These are phyloP conservation scores for Bombus polaris DNA, from an alignment of 1,140 invertebrate species.

Conservation along the genomic window DNA sequence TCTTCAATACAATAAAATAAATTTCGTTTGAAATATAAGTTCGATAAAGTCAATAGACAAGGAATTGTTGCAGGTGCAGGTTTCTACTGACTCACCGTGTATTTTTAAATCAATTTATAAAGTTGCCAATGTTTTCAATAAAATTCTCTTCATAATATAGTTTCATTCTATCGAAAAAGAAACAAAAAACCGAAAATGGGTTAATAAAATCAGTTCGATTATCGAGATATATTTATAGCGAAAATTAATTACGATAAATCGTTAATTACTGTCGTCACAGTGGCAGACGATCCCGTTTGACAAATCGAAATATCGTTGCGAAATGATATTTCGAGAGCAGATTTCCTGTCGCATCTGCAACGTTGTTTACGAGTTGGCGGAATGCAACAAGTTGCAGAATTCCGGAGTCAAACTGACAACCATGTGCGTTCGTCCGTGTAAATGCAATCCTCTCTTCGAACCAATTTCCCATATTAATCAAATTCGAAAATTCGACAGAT, in stretches of 20 bases:
- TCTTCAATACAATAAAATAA: too few species aligned
- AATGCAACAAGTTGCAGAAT: conserved; percentile 32
- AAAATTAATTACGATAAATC: background rate
- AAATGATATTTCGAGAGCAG: background rate
- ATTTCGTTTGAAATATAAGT: too few species aligned
- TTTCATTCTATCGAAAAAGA: background rate
- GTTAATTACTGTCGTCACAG: background rate
- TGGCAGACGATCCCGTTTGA: too few species aligned
- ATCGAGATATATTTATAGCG: background rate
- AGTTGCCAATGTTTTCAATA: too few species aligned
- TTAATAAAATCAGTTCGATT: background rate
- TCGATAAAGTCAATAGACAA: too few species aligned
- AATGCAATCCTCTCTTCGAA: too few species aligned
- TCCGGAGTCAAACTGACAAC: background rate
- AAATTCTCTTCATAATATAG: too few species aligned
- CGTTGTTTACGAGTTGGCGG: conserved; percentile 4
- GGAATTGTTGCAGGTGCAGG: too few species aligned
- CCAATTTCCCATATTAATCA: background rate
- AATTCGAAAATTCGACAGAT: background rate
- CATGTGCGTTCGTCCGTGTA: background rate
- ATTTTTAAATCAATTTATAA: too few species aligned
- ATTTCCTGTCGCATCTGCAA: background rate
- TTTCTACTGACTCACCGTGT: too few species aligned
- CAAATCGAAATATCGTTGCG: background rate
- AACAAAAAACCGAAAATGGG: background rate